Conservation (phyloP, 2,797 vertebrate genomes). For the Euthynnus affinis region DNA sequence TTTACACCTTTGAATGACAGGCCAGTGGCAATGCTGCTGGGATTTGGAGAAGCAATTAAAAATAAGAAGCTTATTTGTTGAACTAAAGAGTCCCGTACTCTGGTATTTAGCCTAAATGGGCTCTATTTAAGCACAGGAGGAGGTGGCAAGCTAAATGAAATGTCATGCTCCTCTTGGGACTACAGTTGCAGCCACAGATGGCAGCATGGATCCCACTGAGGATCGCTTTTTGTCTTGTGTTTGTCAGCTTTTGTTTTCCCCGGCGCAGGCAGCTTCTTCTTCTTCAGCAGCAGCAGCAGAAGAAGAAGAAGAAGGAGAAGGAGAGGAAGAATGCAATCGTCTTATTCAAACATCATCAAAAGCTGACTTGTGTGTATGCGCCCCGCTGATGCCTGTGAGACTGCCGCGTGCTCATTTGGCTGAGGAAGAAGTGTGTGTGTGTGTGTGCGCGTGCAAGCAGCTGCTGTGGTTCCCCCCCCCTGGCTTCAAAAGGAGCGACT, state of each 20-base stretch:
- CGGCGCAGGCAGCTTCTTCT: not conserved
- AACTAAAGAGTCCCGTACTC: constrained; percentile 26
- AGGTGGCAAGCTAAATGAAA: constrained; percentile 43
- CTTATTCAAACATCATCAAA: constrained; percentile 53
- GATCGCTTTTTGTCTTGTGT: constrained; percentile 19
- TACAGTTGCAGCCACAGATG: constrained; percentile 35
- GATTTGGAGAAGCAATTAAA: constrained; percentile 59
- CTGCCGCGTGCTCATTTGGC: constrained; percentile 35
- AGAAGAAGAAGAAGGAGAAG: constrained; percentile 3
- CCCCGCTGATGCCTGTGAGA: constrained; percentile 32
- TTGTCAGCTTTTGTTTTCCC: constrained; percentile 34
- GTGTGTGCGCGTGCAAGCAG: constrained; percentile 34
- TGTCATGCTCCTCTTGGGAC: constrained; percentile 34
- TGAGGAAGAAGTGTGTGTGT: constrained; percentile 24
- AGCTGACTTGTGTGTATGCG: constrained; percentile 45
- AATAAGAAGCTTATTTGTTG: constrained; percentile 61
- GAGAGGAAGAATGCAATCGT: constrained; percentile 21
- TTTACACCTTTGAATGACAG: constrained; percentile 28
- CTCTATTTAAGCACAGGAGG: constrained; percentile 35
- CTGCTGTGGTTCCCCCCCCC: constrained; percentile 48
- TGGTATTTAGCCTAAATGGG: constrained; percentile 29
- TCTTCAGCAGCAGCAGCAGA: not conserved
- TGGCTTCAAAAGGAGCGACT: constrained; percentile 54
- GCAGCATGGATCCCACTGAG: constrained; percentile 37
- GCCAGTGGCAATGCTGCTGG: constrained; percentile 6